These are phyloP conservation scores for Piaya cayana DNA, from an alignment of 2,113 vertebrate genomes.

Conservation along the genomic window DNA sequence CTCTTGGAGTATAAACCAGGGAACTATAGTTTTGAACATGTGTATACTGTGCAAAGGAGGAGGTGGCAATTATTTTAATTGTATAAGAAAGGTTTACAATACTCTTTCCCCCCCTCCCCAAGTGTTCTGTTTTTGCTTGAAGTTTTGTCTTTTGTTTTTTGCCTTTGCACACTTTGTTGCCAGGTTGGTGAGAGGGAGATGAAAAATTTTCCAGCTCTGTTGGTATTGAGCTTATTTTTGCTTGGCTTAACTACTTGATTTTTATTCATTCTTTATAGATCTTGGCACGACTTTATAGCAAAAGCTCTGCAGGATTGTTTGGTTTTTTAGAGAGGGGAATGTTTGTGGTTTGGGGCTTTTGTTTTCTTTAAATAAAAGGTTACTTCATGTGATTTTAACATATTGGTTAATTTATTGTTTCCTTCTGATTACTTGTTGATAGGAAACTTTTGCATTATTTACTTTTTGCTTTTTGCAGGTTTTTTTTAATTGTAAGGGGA, in stretches of 20 bases:
- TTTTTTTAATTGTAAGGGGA: background rate
- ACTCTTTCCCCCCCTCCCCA: rapidly evolving
- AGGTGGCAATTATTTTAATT: background rate
- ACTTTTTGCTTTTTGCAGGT: background rate
- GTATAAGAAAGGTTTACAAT: background rate
- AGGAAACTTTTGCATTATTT: background rate
- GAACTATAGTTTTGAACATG: background rate
- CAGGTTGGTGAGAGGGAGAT: background rate
- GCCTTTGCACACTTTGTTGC: background rate
- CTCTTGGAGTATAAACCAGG: background rate
- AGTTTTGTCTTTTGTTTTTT: background rate
- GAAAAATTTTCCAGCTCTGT: background rate
- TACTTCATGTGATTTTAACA: background rate
- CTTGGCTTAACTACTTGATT: background rate
- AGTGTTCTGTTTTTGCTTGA: background rate
- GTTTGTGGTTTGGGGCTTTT: background rate
- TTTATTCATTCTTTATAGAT: background rate
- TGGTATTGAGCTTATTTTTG: background rate
- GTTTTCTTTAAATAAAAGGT: background rate
- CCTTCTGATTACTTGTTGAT: background rate
- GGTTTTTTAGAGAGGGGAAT: background rate
- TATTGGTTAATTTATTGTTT: background rate
- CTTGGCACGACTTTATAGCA: background rate
- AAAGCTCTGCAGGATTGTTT: background rate
- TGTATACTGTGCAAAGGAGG: background rate